phyloP scores from a whole-genome alignment of 2,888 invertebrate species.

The Bellardia pandia region DNA sequence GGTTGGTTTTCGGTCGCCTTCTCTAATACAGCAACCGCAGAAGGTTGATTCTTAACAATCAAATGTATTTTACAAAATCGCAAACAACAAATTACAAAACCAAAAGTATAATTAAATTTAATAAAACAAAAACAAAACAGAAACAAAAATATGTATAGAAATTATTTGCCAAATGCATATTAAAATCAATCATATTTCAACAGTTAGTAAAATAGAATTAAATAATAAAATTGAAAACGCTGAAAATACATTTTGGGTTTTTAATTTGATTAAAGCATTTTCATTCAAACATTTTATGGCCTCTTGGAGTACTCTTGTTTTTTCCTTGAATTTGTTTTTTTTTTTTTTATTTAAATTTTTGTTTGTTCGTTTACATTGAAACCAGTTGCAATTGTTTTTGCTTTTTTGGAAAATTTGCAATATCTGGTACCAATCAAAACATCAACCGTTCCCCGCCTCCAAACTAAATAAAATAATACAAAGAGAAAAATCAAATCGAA shows the following conservation, averaged over 20 bases:
- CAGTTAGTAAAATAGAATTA: background rate
- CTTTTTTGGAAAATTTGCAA: conserved; percentile 55
- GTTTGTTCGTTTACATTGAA: conserved; percentile 38
- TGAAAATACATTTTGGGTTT: conserved; percentile 41
- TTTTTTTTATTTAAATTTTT: conserved; percentile 3
- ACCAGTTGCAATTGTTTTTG: conserved; percentile 64
- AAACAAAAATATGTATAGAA: conserved; percentile 23
- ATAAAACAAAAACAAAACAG: background rate
- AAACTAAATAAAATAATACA: background rate
- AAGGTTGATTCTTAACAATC: conserved; percentile 86
- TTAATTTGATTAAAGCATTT: conserved; percentile 59
- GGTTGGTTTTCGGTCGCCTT: conserved; percentile 89
- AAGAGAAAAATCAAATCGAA: background rate
- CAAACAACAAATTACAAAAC: conserved; percentile 80
- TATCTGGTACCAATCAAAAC: conserved; percentile 58
- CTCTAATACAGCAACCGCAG: conserved; percentile 93
- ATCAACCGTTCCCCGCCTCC: background rate
- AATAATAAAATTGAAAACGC: background rate
- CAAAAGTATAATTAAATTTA: conserved; percentile 16
- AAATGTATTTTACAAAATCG: conserved; percentile 58
- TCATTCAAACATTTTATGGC: conserved; percentile 58
- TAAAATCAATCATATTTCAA: conserved; percentile 1
- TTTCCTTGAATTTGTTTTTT: conserved; percentile 18
- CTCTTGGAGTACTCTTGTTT: conserved; percentile 12
- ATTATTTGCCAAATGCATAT: background rate